Conservation (phyloP, 2,797 vertebrate genomes). For the Decapterus maruadsi region DNA sequence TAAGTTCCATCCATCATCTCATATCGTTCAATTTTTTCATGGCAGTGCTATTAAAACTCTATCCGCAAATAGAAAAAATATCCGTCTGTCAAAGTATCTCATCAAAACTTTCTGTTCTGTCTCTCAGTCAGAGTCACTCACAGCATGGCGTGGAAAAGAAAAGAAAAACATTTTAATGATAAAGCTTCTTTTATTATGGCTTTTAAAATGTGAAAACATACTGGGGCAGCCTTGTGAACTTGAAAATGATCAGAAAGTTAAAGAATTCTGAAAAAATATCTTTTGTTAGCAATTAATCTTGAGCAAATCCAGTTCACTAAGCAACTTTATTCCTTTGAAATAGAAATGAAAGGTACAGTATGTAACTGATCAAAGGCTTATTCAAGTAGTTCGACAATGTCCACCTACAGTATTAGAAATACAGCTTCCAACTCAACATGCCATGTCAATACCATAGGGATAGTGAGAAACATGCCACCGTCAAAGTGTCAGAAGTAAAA, state of each 20-base stretch:
- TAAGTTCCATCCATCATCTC: conserved; percentile 67
- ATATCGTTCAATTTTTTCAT: conserved; percentile 38
- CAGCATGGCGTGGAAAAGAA: conserved; percentile 19
- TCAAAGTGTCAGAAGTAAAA: not conserved
- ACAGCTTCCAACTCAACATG: too few relatives aligned
- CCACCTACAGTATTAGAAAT: too few relatives aligned
- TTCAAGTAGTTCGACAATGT: too few relatives aligned
- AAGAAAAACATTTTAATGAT: conserved; percentile 14
- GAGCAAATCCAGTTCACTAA: not conserved
- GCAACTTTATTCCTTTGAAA: not conserved
- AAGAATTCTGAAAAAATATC: not conserved
- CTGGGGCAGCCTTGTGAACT: too few relatives aligned
- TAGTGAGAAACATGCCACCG: not conserved
- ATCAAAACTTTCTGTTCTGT: conserved; percentile 45
- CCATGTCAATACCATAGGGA: too few relatives aligned
- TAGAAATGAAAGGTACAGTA: too few relatives aligned
- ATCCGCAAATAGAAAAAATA: conserved; percentile 48
- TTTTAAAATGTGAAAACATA: not conserved
- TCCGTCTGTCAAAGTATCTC: conserved; percentile 54
- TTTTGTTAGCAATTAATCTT: not conserved
- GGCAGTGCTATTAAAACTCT: conserved; percentile 61
- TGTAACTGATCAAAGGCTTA: too few relatives aligned
- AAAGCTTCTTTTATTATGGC: not conserved
- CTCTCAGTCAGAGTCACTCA: conserved; percentile 15
- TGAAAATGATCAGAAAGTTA: too few relatives aligned